Conservation (phyloP, 2,797 vertebrate species). For the Enteromius treurensis region DNA sequence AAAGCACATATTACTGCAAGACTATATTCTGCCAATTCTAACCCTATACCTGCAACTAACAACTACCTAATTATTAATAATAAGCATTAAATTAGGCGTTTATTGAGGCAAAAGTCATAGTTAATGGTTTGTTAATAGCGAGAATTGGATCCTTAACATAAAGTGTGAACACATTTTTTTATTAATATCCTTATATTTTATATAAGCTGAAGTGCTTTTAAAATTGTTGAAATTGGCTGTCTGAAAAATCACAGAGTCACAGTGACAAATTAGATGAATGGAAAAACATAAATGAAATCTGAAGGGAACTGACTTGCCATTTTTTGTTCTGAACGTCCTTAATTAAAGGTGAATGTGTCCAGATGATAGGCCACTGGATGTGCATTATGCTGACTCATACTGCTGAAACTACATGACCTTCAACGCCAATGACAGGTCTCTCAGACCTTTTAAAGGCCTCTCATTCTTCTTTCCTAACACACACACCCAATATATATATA, state of each 20-base stretch:
- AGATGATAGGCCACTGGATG: not conserved
- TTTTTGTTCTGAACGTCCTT: slow-evolving; percentile 1
- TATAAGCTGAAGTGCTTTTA: not conserved
- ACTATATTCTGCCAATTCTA: no score
- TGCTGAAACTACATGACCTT: slow-evolving; percentile 8
- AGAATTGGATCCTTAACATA: not conserved
- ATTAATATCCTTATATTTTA: not conserved
- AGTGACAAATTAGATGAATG: not conserved
- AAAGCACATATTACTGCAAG: no score
- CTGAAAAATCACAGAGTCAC: not conserved
- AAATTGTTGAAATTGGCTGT: not conserved
- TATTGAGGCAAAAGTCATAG: not conserved
- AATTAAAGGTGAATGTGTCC: slow-evolving; percentile 13
- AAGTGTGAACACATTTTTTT: not conserved
- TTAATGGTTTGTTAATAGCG: not conserved
- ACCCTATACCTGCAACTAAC: no score
- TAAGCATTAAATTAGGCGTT: not conserved
- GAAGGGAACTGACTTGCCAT: not conserved
- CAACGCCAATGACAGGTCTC: not conserved
- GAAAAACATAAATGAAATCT: not conserved
- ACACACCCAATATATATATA: not conserved
- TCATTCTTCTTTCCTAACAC: not conserved
- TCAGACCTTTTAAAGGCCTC: not conserved
- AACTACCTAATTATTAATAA: no score
- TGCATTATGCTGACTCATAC: slow-evolving; percentile 5